Evolutionary conservation across 2,888 invertebrate species (phyloP).

Genomic region (Cabera pusaria): DNA sequence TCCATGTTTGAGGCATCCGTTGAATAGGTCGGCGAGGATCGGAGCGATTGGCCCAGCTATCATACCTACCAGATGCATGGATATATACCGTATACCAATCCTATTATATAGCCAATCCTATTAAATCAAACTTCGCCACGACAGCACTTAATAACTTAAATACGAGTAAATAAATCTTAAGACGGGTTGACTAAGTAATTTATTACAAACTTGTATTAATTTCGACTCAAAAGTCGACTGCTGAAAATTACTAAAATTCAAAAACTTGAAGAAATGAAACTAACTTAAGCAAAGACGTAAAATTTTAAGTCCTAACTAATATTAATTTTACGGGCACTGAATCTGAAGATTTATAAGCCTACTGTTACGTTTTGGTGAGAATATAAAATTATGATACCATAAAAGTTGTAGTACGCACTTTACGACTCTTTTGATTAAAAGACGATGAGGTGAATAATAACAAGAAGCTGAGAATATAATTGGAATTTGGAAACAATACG

Average conservation of each 20-base stretch:
- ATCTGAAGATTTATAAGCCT: constrained; percentile 32
- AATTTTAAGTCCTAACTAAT: constrained; percentile 25
- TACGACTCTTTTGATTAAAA: constrained; percentile 19
- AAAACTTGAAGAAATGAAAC: constrained; percentile 16
- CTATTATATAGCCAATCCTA: too few species aligned
- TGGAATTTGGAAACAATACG: too few species aligned
- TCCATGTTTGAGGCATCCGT: too few species aligned
- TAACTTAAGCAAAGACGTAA: constrained; percentile 21
- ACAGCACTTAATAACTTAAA: too few species aligned
- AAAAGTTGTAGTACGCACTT: constrained; percentile 21
- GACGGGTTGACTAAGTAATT: constrained; percentile 3
- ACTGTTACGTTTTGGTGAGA: constrained; percentile 27
- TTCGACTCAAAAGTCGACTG: constrained; percentile 3
- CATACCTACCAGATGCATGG: too few species aligned
- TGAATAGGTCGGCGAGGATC: too few species aligned
- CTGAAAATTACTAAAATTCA: constrained; percentile 5
- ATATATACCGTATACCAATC: too few species aligned
- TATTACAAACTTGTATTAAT: constrained; percentile 7
- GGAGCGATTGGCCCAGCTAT: too few species aligned
- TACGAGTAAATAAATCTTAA: too few species aligned
- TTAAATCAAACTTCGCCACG: too few species aligned
- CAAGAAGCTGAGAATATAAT: too few species aligned
- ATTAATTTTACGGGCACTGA: constrained; percentile 32
- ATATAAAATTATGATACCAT: constrained; percentile 22
- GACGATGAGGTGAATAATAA: constrained; percentile 1